phyloP scores from a whole-genome alignment of 2,797 vertebrate species.

The Ambastaia sidthimunki region DNA sequence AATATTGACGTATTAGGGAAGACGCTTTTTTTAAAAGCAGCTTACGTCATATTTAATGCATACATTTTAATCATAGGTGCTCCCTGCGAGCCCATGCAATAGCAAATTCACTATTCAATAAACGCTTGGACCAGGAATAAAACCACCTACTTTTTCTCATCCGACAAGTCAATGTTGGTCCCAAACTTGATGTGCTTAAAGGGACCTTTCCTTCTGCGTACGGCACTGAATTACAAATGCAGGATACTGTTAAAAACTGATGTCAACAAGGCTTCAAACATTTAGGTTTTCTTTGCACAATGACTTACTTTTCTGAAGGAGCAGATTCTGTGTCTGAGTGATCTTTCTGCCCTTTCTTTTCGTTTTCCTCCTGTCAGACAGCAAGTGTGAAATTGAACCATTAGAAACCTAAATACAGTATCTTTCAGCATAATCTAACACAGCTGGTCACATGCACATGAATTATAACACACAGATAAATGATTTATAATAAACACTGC shows the following conservation, averaged over 20 bases:
- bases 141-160: constrained; percentile 97
- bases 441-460: neutral
- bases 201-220: constrained; percentile 87
- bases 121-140: neutral
- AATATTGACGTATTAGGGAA: too few species aligned
- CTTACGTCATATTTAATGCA: neutral
- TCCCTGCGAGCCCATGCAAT: too few species aligned
- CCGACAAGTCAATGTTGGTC: constrained; percentile 97
- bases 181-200: constrained; percentile 98
- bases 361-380: constrained; percentile 96
- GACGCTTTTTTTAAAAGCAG: too few species aligned
- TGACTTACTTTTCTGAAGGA: constrained; percentile 87
- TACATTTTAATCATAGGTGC: neutral
- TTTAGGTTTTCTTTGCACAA: too few species aligned
- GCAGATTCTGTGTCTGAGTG: constrained; percentile 88
- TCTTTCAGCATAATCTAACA: neutral
- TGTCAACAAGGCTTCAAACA: too few species aligned
- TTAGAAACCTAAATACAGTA: neutral
- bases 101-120: neutral
- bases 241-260: too few species aligned
- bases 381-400: constrained; percentile 8
- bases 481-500: too few species aligned
- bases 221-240: constrained; percentile 75
- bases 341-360: constrained; percentile 95
- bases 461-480: too few species aligned